These are phyloP conservation scores for Lepidothrix coronata DNA, from an alignment of 2,113 vertebrate genomes.

Conservation along the genomic window DNA sequence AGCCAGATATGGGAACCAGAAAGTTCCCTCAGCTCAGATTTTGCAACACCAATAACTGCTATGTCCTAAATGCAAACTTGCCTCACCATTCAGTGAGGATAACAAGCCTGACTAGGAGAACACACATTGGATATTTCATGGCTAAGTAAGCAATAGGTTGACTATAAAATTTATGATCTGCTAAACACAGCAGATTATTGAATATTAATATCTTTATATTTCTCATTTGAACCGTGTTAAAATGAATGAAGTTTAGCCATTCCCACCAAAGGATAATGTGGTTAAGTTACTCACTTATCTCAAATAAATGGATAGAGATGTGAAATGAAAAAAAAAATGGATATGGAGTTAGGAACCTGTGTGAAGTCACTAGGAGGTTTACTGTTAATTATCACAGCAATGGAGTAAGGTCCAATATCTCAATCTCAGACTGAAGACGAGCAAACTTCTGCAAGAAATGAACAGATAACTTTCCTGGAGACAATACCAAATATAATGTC, in stretches of 20 bases:
- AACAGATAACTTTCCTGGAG: background rate
- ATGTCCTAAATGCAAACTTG: background rate
- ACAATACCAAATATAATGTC: background rate
- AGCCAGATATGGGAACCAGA: background rate
- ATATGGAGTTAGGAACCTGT: background rate
- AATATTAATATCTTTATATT: background rate
- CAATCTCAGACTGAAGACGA: background rate
- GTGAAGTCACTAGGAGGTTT: background rate
- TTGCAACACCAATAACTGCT: background rate
- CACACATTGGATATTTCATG: background rate
- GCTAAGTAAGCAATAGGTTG: background rate
- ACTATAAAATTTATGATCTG: conserved; percentile 19
- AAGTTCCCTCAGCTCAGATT: background rate
- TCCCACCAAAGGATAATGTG: background rate
- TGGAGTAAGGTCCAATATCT: background rate
- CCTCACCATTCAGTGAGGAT: background rate
- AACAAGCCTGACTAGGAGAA: background rate
- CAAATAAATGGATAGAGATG: background rate
- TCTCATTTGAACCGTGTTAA: background rate
- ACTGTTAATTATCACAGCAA: background rate
- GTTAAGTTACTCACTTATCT: background rate
- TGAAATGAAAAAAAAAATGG: background rate
- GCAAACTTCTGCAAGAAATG: background rate
- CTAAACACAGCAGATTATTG: conserved; percentile 15
- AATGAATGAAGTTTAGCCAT: background rate